phyloP scores from a whole-genome alignment of 2,888 invertebrate species.

The Dolichopus griseipennis region DNA sequence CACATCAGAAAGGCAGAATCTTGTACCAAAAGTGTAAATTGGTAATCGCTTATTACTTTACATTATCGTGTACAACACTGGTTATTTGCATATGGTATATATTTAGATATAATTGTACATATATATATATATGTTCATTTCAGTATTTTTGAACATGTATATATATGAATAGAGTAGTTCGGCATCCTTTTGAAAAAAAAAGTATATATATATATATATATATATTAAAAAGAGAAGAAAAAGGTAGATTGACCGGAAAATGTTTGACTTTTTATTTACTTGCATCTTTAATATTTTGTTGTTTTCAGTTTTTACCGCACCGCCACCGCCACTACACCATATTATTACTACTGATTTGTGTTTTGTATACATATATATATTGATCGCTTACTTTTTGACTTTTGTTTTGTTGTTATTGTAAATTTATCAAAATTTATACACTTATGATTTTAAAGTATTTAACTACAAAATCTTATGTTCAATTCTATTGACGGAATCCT shows the following conservation, averaged over 20 bases:
- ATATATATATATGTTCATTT: no score
- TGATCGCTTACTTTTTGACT: not conserved
- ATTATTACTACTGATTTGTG: not conserved
- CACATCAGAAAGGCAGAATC: not conserved
- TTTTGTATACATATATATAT: no score
- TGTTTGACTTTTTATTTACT: not conserved
- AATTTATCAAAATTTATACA: not conserved
- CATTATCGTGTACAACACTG: not conserved
- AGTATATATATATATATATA: no score
- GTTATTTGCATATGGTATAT: not conserved
- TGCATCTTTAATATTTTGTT: not conserved
- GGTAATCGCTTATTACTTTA: constrained; percentile 8
- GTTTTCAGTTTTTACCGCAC: not conserved
- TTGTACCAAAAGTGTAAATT: constrained; percentile 10
- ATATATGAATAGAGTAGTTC: no score
- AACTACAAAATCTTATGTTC: not conserved
- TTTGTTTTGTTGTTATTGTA: not conserved
- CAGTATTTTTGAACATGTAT: not conserved
- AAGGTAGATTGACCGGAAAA: constrained; percentile 6
- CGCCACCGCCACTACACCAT: not conserved
- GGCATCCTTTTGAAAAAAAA: not conserved
- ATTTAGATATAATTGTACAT: no score
- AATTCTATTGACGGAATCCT: not conserved
- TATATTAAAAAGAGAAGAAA: not conserved
- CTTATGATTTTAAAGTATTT: not conserved